Percentiles rank a stretch among this genome's conserved stretches.
Conservation (phyloP, 53 echinoderm and acorn worm species). For the Patiria pectinifera region DNA sequence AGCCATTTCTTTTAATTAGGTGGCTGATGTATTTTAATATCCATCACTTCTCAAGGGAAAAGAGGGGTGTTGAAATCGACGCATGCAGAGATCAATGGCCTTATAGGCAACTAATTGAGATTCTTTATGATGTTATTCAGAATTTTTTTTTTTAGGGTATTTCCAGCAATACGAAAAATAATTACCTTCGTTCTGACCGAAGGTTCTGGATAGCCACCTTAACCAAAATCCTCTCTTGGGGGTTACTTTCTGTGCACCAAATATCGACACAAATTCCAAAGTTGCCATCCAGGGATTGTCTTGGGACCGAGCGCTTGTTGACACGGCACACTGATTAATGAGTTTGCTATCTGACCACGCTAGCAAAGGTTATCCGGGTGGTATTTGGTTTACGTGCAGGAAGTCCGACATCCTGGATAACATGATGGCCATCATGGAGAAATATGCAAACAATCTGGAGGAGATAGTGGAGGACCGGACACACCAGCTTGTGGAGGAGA, state of each 20-base stretch:
- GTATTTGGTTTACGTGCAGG: slow-evolving; percentile 63
- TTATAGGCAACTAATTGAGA: too few relatives aligned
- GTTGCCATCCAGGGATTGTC: background rate
- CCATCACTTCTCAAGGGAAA: too few relatives aligned
- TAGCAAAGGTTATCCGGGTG: background rate
- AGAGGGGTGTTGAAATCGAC: too few relatives aligned
- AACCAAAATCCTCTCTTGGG: background rate
- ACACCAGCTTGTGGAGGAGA: slow-evolving; percentile 94
- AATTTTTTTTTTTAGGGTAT: too few relatives aligned
- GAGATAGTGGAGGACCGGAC: slow-evolving; percentile 97
- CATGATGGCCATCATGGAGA: slow-evolving; percentile 99
- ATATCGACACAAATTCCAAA: background rate
- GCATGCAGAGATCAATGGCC: too few relatives aligned
- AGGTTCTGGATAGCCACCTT: too few relatives aligned
- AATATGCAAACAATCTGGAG: slow-evolving; percentile 98
- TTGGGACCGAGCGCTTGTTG: background rate
- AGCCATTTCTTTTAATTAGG: too few relatives aligned
- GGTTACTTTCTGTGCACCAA: background rate
- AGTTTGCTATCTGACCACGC: background rate
- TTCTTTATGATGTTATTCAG: too few relatives aligned
- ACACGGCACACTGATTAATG: background rate
- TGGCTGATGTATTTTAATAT: too few relatives aligned
- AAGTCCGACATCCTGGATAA: slow-evolving; percentile 94
- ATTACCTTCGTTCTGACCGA: too few relatives aligned
- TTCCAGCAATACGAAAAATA: too few relatives aligned